phyloP scores from a whole-genome alignment of 2,113 vertebrate genomes.

The Colius striatus region DNA sequence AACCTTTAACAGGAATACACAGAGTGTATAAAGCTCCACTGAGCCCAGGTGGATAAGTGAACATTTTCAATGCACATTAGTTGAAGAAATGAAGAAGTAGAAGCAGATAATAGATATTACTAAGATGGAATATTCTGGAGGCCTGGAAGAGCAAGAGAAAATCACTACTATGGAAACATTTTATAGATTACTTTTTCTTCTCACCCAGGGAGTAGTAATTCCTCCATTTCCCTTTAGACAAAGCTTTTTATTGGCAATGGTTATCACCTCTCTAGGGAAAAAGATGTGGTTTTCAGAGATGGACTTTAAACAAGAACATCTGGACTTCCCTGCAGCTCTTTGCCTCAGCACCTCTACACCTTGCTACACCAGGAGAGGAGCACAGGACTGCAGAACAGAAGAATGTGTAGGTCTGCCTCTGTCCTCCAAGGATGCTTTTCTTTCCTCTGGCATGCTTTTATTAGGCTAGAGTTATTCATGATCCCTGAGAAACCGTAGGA shows the following conservation, averaged over 20 bases:
- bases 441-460: background rate
- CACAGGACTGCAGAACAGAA: background rate
- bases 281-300: background rate
- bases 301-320: background rate
- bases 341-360: background rate
- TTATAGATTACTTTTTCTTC: constrained; percentile 1
- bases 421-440: background rate
- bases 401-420: background rate
- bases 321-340: background rate
- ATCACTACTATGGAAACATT: constrained; percentile 1
- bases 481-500: background rate
- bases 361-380: background rate
- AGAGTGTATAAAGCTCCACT: background rate
- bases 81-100: background rate
- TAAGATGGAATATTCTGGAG: constrained; percentile 4
- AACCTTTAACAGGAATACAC: constrained; percentile 16
- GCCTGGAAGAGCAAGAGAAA: background rate
- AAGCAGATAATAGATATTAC: background rate
- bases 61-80: constrained; percentile 21
- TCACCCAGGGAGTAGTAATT: background rate
- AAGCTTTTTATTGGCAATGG: background rate
- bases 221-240: background rate
- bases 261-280: background rate
- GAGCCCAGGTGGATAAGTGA: constrained; percentile 23
- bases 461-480: background rate